These are phyloP conservation scores for Isichthys henryi DNA, from an alignment of 2,113 vertebrate species.

Conservation along the genomic window DNA sequence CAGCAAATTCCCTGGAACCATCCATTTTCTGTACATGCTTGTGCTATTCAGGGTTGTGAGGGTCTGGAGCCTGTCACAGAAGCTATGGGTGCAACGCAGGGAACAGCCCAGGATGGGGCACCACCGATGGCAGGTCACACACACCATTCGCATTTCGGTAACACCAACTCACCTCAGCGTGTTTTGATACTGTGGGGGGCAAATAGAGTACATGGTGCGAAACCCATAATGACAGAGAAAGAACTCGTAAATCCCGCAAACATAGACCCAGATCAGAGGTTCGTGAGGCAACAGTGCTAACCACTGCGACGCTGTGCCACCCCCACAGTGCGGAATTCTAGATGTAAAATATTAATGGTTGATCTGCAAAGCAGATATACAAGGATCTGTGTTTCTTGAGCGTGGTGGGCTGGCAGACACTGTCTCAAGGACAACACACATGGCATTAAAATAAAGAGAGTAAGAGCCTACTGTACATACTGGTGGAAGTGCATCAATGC, in stretches of 20 bases:
- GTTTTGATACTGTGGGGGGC: not conserved
- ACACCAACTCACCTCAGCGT: not conserved
- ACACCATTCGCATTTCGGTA: not conserved
- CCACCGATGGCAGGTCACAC: not conserved
- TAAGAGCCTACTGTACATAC: not conserved
- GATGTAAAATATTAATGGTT: not conserved
- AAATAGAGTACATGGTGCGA: not conserved
- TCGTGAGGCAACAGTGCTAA: not conserved
- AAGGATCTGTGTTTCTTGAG: not conserved
- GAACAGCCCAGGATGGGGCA: not conserved
- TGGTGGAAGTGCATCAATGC: not conserved
- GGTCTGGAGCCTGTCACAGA: not conserved
- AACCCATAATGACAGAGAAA: not conserved
- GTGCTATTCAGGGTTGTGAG: not conserved
- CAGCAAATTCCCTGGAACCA: not conserved
- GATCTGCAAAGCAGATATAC: not conserved
- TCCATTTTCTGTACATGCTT: not conserved
- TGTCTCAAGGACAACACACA: not conserved
- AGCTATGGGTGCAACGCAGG: not conserved
- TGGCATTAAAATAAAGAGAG: not conserved
- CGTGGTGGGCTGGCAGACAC: not conserved
- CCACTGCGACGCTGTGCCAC: not conserved
- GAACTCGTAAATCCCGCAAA: not conserved
- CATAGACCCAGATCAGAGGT: not conserved
- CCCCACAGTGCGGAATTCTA: not conserved